phyloP scores from a whole-genome alignment of 2,797 vertebrate species.

The Sebastes hopkinsi region DNA sequence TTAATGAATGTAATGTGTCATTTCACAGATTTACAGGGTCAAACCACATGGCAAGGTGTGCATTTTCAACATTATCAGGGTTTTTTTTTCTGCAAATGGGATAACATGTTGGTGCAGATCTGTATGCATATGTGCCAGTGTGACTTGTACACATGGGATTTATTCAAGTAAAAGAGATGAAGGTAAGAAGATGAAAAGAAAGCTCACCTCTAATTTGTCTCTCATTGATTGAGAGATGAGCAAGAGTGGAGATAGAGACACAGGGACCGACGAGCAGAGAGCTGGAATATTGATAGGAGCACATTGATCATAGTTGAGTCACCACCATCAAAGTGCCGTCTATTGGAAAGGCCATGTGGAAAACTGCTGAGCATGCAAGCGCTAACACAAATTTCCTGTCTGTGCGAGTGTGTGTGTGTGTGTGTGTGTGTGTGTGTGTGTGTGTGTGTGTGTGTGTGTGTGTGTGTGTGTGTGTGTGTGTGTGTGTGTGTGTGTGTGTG shows the following conservation, averaged over 20 bases:
- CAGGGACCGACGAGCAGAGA: conserved; percentile 28
- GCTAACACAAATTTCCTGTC: conserved; percentile 56
- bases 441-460: conserved; percentile 7
- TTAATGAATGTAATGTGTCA: not conserved
- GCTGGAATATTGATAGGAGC: conserved; percentile 66
- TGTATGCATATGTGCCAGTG: not conserved
- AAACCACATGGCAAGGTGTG: not conserved
- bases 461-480: not conserved
- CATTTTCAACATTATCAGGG: not conserved
- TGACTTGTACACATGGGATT: conserved; percentile 11
- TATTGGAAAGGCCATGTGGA: conserved; percentile 66
- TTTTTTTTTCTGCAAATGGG: not conserved
- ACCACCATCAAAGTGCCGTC: conserved; percentile 57
- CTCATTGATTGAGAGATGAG: conserved; percentile 36
- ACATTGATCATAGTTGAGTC: conserved; percentile 76
- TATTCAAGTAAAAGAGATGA: conserved; percentile 15
- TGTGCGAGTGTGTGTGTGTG: conserved; percentile 4
- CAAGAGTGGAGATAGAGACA: conserved; percentile 32
- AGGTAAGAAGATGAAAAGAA: conserved; percentile 17
- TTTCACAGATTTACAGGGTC: not conserved
- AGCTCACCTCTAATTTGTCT: conserved; percentile 41
- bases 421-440: not conserved
- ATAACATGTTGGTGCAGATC: not conserved
- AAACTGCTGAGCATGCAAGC: conserved; percentile 73
- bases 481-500: not conserved